These are phyloP conservation scores for Anthrax anthrax DNA, from an alignment of 2,888 invertebrate species.

Conservation along the genomic window DNA sequence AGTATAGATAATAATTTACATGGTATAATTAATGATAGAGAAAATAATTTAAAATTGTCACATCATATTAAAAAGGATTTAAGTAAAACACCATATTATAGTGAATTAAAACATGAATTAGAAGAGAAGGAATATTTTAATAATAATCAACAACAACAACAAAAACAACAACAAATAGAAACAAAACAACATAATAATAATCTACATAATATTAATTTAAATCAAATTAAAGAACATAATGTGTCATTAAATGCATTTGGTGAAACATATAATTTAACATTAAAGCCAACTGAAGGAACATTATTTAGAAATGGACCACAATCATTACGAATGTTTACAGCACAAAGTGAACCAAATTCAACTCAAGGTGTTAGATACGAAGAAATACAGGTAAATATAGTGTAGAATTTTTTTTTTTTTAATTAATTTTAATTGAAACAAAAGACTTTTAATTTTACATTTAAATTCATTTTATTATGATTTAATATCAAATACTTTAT, in stretches of 20 bases:
- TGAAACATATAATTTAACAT: conserved; percentile 52
- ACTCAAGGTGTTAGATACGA: conserved; percentile 68
- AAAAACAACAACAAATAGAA: too few species aligned
- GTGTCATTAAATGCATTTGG: conserved; percentile 73
- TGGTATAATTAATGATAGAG: conserved; percentile 30
- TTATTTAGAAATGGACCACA: conserved; percentile 52
- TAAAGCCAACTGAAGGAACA: conserved; percentile 64
- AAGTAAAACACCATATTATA: conserved; percentile 33
- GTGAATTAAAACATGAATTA: conserved; percentile 23
- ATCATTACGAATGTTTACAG: conserved; percentile 62
- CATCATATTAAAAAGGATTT: conserved; percentile 36
- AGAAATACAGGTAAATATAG: conserved; percentile 54
- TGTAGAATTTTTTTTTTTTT: too few species aligned
- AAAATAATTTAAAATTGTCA: conserved; percentile 12
- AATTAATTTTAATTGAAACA: too few species aligned
- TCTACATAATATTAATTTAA: conserved; percentile 14
- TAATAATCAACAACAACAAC: neutral
- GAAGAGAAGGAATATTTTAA: conserved; percentile 13
- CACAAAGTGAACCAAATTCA: conserved; percentile 58
- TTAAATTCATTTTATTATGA: too few species aligned
- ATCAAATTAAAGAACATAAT: conserved; percentile 36
- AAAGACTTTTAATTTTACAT: too few species aligned
- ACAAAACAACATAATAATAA: conserved; percentile 10
- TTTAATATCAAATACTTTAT: too few species aligned
- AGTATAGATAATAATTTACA: conserved; percentile 32